Evolutionary conservation across 2,113 vertebrate species (phyloP), one percentile per base, ranked within the genome.

Genomic region (Carassius carassius): DNA sequence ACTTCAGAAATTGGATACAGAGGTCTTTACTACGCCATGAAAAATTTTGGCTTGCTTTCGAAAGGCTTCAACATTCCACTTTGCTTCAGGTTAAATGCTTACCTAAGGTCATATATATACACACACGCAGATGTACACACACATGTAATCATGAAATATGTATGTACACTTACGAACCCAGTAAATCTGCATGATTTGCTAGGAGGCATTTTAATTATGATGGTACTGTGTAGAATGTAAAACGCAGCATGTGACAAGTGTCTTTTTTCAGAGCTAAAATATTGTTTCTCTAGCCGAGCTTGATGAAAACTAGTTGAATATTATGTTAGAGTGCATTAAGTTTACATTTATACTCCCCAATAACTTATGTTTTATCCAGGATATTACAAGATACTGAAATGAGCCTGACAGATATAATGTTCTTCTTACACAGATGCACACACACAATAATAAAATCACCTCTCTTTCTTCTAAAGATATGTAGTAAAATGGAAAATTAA

Each of bases 291-390:
- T 2, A 54, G 74, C 29, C 0, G 10, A 41, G 49, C 19, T 41
- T 11, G 17, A 1, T 62, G 32, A 72, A 77, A n/a, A 17, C 63
- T 67, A 67, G 69, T 19, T 79, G 63, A 73, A 58, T 69, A 77
- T 84, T 84, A 83, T 62, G 73, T 54, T 60, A 76, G 41, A 85
- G 54, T n/a, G 65, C 86, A 85, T 87, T 83, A 86, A 56, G 80
- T 87, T 86, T 32, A 88, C 86, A 86, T 86, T 86, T 41, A 83
- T 69, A 69, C 77, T 74, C 79, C 37, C 47, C 69, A 77, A 77
- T 84, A 85, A 89, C 82, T 84, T 67, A 62, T 12, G 76, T 65
- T 80, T 81, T 81, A 85, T 63, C 67, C 37, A 56, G 44, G 83
- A 69, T 75, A 79, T 82, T 84, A 65, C 16, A 80, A 77, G 54